Base-by-base conservation (phyloP, 92 coral and sea anemone genomes). In the Desmophyllum pertusum region DNA sequence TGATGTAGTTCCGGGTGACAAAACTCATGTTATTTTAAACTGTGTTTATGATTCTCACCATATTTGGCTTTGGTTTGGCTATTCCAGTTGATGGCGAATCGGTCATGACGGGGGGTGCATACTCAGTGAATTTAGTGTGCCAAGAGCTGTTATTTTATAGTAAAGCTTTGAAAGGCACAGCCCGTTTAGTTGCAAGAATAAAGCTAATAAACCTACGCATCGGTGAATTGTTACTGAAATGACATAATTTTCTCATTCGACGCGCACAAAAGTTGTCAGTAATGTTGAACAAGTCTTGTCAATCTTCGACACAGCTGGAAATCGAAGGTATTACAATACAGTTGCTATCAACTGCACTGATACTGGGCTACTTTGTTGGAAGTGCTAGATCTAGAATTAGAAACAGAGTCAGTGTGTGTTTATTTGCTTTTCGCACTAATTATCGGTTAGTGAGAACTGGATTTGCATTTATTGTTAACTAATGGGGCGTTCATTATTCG, bases 381-480 rank as follows among this genome's bases (percentile, higher is more conserved):
- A 3, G 19, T 53, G 4, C 8, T 21, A n/a, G n/a, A n/a, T n/a
- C n/a, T n/a, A n/a, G n/a, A n/a, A n/a, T 53, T 53, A 53, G n/a
- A 53, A 53, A 8, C 8, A 21, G 0, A 27, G 35, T 59, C 65
- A 29, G 65, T 11, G 14, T 59, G 15, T 59, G 65, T 25, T 59
- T 59, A 59, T 59, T 59, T 59, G 65, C 35, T 59, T 25, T n/a
- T 57, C 64, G 1, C 64, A 33, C 64, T 27, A 25, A 57, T 55
- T 9, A 59, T 25, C 65, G 33, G 35, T 59, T 33, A 10, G 4
- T 25, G 33, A 25, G 65, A 7, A 13, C 35, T 25, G 7, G 33
- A 59, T 59, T 59, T 59, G 65, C 65, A 59, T 59, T 43, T 35
- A 67, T 67, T 67, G 25, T 9, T 38, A 67, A 35, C 42, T 67